These are phyloP conservation scores for Motacilla alba DNA, from an alignment of 2,113 vertebrate species.

Conservation along the genomic window DNA sequence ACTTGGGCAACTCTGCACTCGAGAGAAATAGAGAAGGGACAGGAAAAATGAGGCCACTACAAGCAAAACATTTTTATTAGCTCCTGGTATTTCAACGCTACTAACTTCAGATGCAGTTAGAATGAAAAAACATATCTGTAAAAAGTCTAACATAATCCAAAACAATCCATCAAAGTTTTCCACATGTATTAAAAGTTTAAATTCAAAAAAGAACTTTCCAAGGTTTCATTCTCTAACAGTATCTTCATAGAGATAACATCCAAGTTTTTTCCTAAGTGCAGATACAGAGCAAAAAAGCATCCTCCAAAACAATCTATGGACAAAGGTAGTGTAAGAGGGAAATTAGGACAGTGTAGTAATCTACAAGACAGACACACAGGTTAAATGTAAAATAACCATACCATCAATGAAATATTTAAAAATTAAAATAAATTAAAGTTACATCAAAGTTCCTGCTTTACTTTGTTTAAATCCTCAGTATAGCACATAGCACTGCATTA, in stretches of 20 bases:
- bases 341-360: conserved; percentile 9
- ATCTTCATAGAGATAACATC: conserved; percentile 67
- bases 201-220: conserved; percentile 42
- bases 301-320: conserved; percentile 27
- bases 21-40: background rate
- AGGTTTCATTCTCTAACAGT: conserved; percentile 28
- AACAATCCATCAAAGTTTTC: background rate
- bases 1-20: background rate
- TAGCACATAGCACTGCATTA: conserved; percentile 16
- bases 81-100: conserved; percentile 24
- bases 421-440: conserved; percentile 78
- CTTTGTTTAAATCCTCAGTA: background rate
- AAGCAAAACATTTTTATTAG: conserved; percentile 57
- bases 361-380: conserved; percentile 40
- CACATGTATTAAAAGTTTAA: conserved; percentile 31
- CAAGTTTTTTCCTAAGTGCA: conserved; percentile 62
- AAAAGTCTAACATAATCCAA: conserved; percentile 29
- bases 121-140: conserved; percentile 6
- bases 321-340: conserved; percentile 21
- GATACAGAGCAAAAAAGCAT: conserved; percentile 56
- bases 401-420: conserved; percentile 50
- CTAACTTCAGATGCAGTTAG: conserved; percentile 38
- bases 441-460: conserved; percentile 55
- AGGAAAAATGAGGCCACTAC: background rate
- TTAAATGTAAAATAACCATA: conserved; percentile 59